A percentile compares a stretch with the other conserved stretches of the same genome.
These are phyloP conservation scores for Drosophila parvula DNA, from an alignment of 1,140 invertebrate species.

Conservation along the genomic window DNA sequence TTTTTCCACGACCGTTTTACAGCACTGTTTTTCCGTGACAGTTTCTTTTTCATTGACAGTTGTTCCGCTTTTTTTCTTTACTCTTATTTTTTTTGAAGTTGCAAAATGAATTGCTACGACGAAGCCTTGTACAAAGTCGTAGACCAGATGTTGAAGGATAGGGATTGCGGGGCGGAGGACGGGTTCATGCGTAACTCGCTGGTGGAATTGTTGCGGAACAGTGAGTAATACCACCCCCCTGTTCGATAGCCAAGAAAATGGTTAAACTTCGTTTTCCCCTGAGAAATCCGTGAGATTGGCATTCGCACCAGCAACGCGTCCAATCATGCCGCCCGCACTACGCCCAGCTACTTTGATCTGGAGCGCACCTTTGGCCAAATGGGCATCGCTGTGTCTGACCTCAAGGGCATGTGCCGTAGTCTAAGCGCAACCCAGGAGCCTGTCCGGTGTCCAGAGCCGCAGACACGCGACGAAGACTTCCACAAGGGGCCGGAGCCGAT, in stretches of 20 bases:
- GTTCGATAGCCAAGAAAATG: no score
- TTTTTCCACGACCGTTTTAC: no score
- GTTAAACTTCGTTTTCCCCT: neutral
- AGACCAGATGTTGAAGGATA: constrained; percentile 19
- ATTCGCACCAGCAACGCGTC: constrained; percentile 1
- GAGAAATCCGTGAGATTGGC: constrained; percentile 40
- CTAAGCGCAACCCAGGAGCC: neutral
- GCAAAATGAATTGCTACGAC: constrained; percentile 45
- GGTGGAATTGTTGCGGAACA: constrained; percentile 6
- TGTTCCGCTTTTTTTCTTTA: neutral
- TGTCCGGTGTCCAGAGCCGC: neutral
- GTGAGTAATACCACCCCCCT: constrained; percentile 25
- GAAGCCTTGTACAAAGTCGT: constrained; percentile 14
- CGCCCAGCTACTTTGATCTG: constrained; percentile 51
- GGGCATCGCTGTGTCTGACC: constrained; percentile 5
- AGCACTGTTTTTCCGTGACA: neutral
- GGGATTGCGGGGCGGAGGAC: constrained; percentile 1
- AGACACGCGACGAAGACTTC: constrained; percentile 24
- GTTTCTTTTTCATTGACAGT: no score
- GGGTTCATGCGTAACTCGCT: constrained; percentile 5
- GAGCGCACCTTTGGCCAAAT: constrained; percentile 40
- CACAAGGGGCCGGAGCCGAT: constrained; percentile 1
- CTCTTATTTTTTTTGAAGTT: no score
- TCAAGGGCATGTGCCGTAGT: neutral
- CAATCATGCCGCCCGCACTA: constrained; percentile 40